phyloP scores from a whole-genome alignment of 2,888 invertebrate species.

The Gnatocerus cornutus region DNA sequence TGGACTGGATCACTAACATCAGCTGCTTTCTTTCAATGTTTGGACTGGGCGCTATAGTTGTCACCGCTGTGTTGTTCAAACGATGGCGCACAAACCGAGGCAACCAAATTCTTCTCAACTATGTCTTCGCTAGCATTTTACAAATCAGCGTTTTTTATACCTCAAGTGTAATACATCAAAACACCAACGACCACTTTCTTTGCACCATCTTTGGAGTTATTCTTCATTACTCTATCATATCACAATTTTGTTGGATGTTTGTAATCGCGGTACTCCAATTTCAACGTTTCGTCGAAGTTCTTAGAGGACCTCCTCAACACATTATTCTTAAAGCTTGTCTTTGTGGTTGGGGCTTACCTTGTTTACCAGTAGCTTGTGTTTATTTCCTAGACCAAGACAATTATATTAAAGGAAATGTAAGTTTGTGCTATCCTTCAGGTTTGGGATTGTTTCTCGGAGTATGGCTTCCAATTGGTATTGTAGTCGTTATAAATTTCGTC shows the following conservation, averaged over 20 bases:
- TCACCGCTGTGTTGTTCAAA: constrained; percentile 75
- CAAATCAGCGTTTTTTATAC: constrained; percentile 66
- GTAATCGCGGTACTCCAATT: constrained; percentile 81
- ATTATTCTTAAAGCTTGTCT: constrained; percentile 75
- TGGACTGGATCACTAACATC: constrained; percentile 73
- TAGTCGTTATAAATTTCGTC: constrained; percentile 55
- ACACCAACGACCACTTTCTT: constrained; percentile 66
- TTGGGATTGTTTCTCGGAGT: constrained; percentile 73
- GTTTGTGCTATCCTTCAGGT: constrained; percentile 72
- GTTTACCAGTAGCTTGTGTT: constrained; percentile 73
- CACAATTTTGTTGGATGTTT: constrained; percentile 83
- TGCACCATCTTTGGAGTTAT: constrained; percentile 76
- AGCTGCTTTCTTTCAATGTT: constrained; percentile 73
- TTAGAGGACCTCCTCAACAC: constrained; percentile 73
- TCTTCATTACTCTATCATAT: constrained; percentile 80
- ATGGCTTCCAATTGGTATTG: constrained; percentile 72
- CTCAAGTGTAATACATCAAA: constrained; percentile 63
- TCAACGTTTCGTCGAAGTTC: constrained; percentile 77
- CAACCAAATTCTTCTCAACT: constrained; percentile 66
- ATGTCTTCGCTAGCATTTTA: constrained; percentile 62
- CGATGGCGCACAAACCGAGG: constrained; percentile 74
- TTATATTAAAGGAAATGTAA: constrained; percentile 63
- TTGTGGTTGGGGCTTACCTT: constrained; percentile 78
- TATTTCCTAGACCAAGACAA: constrained; percentile 71
- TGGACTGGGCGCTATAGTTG: constrained; percentile 71